Base-by-base conservation (phyloP, 2,888 invertebrate genomes). In the Cataglyphis altisquamis region DNA sequence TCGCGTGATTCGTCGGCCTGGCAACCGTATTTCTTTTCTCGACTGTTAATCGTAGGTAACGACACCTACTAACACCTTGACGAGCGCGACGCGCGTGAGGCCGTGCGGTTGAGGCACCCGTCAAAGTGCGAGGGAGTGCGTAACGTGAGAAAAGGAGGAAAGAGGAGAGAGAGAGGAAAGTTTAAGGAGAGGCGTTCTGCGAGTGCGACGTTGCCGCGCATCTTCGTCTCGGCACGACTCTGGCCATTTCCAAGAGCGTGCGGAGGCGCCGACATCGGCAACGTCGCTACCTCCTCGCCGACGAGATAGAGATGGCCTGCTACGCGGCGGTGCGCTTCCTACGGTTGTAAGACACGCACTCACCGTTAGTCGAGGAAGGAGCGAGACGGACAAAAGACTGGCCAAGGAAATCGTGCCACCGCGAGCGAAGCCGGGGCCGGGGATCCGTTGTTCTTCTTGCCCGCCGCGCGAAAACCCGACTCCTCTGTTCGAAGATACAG, bases 351-450 rank as follows among this genome's bases (percentile, higher is more conserved):
- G 87, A 86, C 84, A 87, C 81, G 57, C 87, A 82, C 88, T 77
- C 88, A 91, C 89, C 89, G 91, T 91, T 91, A 91, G 90, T 88
- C 87, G 86, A 85, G 84, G 88, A 89, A 87, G 81, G 67, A 90
- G 87, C 80, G 90, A 91, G 90, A 88, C 68, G 84, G 84, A 90
- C 83, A 86, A 85, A 87, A 86, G 88, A 86, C 82, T 83, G 88
- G 82, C 78, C 78, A 82, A 90, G 88, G 90, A 87, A 89, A 90
- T 89, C 90, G 83, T 89, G 88, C 86, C 88, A 84, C 80, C 81
- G 83, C 83, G 60, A 88, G 73, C 82, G 70, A 64, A 85, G 84
- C 67, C 78, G 81, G 64, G 85, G 84, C 64, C 78, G 81, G 64
- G 85, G 87, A 89, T 89, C 83, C 83, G 85, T 80, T 66, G 55